These are phyloP conservation scores for Diloba caeruleocephala DNA, from an alignment of 2,888 invertebrate genomes.

Conservation along the genomic window DNA sequence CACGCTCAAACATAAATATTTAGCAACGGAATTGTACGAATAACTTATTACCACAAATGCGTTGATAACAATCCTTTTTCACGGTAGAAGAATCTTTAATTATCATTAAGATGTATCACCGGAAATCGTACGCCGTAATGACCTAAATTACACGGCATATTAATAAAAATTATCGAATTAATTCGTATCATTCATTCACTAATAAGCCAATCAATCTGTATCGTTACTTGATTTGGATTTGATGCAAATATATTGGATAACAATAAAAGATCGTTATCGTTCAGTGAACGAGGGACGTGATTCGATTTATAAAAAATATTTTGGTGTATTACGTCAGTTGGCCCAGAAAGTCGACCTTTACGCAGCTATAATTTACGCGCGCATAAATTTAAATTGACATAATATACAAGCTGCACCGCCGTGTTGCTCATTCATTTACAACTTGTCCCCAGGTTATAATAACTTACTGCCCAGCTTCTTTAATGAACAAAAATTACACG, in stretches of 20 bases:
- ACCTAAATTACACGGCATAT: constrained; percentile 40
- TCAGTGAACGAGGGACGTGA: constrained; percentile 27
- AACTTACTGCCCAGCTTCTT: constrained; percentile 11
- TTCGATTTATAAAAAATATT: constrained; percentile 49
- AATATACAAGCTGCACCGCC: constrained; percentile 32
- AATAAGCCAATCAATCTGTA: constrained; percentile 52
- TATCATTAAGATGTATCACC: constrained; percentile 38
- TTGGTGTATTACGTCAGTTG: constrained; percentile 62
- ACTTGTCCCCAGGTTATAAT: constrained; percentile 16
- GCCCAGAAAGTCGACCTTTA: constrained; percentile 64
- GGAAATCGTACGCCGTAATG: constrained; percentile 35
- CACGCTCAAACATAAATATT: constrained; percentile 58
- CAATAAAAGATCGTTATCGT: constrained; percentile 49
- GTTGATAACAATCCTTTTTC: constrained; percentile 41
- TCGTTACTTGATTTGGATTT: constrained; percentile 40
- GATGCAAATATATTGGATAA: constrained; percentile 48
- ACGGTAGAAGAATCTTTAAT: constrained; percentile 29
- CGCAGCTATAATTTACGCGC: constrained; percentile 56
- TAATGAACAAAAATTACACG: constrained; percentile 29
- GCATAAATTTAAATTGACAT: constrained; percentile 59
- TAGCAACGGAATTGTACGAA: constrained; percentile 62
- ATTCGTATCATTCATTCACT: constrained; percentile 42
- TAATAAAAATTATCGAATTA: constrained; percentile 36
- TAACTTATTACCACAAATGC: constrained; percentile 63
- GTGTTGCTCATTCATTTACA: constrained; percentile 34